Conservation (phyloP, 2,797 vertebrate species). For the Spheniscus humboldti region DNA sequence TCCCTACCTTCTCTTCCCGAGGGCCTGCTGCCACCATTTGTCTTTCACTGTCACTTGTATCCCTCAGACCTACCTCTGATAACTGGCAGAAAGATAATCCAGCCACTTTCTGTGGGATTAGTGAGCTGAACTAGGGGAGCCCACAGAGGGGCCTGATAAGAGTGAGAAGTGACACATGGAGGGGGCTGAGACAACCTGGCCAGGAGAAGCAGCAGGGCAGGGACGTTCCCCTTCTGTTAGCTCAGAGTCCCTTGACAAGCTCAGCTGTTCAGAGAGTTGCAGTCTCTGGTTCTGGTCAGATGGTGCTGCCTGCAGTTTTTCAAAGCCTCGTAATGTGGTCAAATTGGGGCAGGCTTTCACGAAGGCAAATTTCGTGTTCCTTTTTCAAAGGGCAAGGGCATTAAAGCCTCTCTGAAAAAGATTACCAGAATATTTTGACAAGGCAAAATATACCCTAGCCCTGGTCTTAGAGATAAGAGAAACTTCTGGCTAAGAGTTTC, state of each 20-base stretch:
- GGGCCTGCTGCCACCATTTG: not conserved
- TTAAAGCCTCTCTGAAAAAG: not conserved
- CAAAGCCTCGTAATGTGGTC: not conserved
- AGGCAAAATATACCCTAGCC: not conserved
- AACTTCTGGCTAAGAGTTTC: not conserved
- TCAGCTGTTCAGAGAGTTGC: not conserved
- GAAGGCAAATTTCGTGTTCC: not conserved
- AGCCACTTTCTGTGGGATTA: not conserved
- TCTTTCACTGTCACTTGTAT: not conserved
- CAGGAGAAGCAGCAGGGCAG: not conserved
- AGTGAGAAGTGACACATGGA: not conserved
- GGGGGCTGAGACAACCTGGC: not conserved
- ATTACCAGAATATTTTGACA: not conserved
- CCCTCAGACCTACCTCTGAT: not conserved
- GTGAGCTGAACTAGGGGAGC: not conserved
- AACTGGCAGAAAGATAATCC: not conserved
- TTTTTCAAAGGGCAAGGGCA: not conserved
- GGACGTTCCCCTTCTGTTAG: not conserved
- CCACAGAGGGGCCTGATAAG: fast-evolving
- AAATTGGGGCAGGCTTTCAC: not conserved
- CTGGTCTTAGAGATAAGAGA: not conserved
- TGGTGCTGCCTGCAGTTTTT: not conserved
- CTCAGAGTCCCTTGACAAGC: not conserved
- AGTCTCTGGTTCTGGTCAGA: not conserved
- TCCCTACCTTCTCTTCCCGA: not conserved